Conservation (phyloP, 64 coral and sea anemone species). For the Cladopsammia gracilis region DNA sequence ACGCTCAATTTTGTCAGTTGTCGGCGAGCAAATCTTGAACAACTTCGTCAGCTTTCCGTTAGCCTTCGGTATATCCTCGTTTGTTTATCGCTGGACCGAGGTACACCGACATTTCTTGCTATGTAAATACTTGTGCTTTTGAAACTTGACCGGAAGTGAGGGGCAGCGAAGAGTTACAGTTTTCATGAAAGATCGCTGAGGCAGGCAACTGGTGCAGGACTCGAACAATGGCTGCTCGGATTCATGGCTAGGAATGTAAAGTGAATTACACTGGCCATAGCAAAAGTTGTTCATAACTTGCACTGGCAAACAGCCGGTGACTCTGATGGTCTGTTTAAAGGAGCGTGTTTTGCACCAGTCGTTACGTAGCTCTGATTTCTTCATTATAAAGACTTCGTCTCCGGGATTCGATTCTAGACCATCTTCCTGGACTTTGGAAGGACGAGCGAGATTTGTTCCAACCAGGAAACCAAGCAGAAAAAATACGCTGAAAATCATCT, state of each 20-base stretch:
- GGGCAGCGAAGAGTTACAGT: conserved; percentile 84
- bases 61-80: background rate
- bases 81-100: conserved; percentile 3
- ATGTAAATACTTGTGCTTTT: conserved; percentile 63
- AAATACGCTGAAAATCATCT: background rate
- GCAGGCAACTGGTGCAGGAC: conserved; percentile 79
- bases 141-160: conserved; percentile 54
- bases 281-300: conserved; percentile 93
- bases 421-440: conserved; percentile 38
- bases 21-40: background rate
- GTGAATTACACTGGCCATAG: conserved; percentile 95
- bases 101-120: conserved; percentile 85
- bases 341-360: conserved; percentile 95
- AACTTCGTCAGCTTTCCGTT: background rate
- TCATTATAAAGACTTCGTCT: conserved; percentile 73
- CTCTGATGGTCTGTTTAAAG: conserved; percentile 77
- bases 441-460: background rate
- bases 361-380: conserved; percentile 60
- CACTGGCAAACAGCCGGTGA: conserved; percentile 75
- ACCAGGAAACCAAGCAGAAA: background rate
- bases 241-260: conserved; percentile 88
- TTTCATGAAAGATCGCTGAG: conserved; percentile 70
- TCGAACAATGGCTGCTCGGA: conserved; percentile 68
- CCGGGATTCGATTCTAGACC: background rate
- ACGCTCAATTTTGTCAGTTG: background rate